These are phyloP conservation scores for Paedocypris micromegethes DNA, from an alignment of 2,797 vertebrate species.

Conservation along the genomic window DNA sequence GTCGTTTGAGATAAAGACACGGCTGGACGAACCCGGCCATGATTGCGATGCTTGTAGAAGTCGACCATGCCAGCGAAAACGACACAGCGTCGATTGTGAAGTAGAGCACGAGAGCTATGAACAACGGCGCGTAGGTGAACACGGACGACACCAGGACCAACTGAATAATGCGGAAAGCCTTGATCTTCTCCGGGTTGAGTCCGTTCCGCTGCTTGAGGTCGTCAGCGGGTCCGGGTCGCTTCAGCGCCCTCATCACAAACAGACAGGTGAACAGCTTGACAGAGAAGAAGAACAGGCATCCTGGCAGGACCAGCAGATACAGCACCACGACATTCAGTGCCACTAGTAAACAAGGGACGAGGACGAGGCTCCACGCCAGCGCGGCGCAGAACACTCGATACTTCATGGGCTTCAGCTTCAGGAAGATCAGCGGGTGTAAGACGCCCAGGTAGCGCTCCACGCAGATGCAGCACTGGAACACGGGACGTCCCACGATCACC, in stretches of 20 bases:
- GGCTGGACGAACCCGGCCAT: neutral
- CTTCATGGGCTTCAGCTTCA: slow-evolving; percentile 20
- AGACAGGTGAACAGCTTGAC: slow-evolving; percentile 2
- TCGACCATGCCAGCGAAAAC: neutral
- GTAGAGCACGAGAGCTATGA: slow-evolving; percentile 4
- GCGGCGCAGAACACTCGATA: neutral
- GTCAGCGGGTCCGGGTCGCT: slow-evolving; percentile 1
- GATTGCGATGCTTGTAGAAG: neutral
- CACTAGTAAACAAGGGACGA: neutral
- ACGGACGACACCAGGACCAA: neutral
- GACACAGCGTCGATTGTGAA: neutral
- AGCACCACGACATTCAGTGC: neutral
- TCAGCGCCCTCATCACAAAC: slow-evolving; percentile 7
- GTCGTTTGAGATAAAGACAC: neutral
- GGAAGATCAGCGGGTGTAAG: slow-evolving; percentile 16
- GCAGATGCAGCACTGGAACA: slow-evolving; percentile 13
- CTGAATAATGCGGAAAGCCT: slow-evolving; percentile 6
- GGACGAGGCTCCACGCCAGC: neutral
- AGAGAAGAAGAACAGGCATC: neutral
- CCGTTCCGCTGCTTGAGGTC: neutral
- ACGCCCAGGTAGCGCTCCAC: slow-evolving; percentile 10
- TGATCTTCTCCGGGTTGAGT: slow-evolving; percentile 9
- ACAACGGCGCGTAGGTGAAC: neutral
- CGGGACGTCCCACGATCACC: neutral
- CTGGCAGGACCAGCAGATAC: neutral